phyloP scores from a whole-genome alignment of 1,140 invertebrate species.

The Drosophila obscura region DNA sequence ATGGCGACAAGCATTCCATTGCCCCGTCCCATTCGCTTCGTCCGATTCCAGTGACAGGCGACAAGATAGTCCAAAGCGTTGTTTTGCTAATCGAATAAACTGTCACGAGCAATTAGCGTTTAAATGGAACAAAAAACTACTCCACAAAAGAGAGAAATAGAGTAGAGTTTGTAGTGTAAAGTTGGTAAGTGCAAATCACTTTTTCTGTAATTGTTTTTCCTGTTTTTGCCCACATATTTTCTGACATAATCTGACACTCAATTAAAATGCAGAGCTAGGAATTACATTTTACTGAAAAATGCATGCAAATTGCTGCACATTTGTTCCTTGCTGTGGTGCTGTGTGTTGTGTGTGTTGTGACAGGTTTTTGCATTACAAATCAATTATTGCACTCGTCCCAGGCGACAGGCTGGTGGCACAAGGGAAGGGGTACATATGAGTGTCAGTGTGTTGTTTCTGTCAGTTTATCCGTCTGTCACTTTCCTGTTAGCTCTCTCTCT shows the following conservation, averaged over 20 bases:
- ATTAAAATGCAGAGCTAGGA: slow-evolving; percentile 28
- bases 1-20: slow-evolving; percentile 39
- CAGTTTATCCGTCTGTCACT: not conserved
- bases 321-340: slow-evolving; percentile 28
- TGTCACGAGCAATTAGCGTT: slow-evolving; percentile 31
- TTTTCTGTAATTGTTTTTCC: no score
- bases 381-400: slow-evolving; percentile 62
- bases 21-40: not conserved
- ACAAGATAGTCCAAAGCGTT: slow-evolving; percentile 29
- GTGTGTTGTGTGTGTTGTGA: slow-evolving; percentile 18
- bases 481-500: no score
- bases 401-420: slow-evolving; percentile 18
- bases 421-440: no score
- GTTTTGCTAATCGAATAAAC: slow-evolving; percentile 3
- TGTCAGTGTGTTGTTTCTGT: slow-evolving; percentile 13
- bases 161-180: not conserved
- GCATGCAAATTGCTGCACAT: slow-evolving; percentile 34
- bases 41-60: slow-evolving; percentile 23
- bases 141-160: not conserved
- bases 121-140: not conserved
- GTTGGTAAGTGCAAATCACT: no score
- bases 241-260: slow-evolving; percentile 3
- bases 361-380: slow-evolving; percentile 76
- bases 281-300: slow-evolving; percentile 36
- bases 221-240: not conserved